Evolutionary conservation across 2,888 invertebrate species (phyloP), one percentile per base, ranked within the genome.

Genomic region (Atrina japonica): DNA sequence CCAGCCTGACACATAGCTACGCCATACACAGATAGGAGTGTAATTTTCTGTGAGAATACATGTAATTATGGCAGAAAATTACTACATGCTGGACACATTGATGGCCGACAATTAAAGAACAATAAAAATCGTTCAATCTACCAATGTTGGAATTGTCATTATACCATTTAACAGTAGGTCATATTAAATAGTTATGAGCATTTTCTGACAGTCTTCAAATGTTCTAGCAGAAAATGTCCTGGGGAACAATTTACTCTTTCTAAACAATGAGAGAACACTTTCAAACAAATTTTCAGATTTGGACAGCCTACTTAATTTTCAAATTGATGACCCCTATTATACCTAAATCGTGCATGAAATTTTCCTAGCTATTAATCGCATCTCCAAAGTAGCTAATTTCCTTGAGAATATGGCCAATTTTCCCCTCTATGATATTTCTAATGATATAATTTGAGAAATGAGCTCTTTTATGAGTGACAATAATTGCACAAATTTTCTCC

Each of bases 371-470:
- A 63, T 50, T 63, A 63, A 56, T 67, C 58, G 35, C 43, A 43
- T 63, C 43, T 61, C 63, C n/a, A 49, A 67, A 63, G 35, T 52
- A 49, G 61, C 49, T 60, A 65, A 73, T 73, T 76, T 73, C 73
- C 73, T 73, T 73, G 70, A 73, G 76, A 67, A 61, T 43, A 52
- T 59, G 66, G 50, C 68, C 76, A 76, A 76, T 76, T 73, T 76
- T 73, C 76, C 68, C 52, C 69, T 70, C 65, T 45, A 25, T 55
- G 50, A 52, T n/a, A 53, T 52, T 56, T 52, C 55, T 69, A 73
- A 69, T 69, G 56, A 68, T 58, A 68, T 60, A 69, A 73, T 73
- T 67, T 69, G 53, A 67, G 61, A 63, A 55, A 63, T 45, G 58
- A 41, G 58, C 60, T 41, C 52, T 55, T 58, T 60, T 67, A 49